These are phyloP conservation scores for Tauraco hartlaubi DNA, from an alignment of 2,797 vertebrate genomes.

Conservation along the genomic window DNA sequence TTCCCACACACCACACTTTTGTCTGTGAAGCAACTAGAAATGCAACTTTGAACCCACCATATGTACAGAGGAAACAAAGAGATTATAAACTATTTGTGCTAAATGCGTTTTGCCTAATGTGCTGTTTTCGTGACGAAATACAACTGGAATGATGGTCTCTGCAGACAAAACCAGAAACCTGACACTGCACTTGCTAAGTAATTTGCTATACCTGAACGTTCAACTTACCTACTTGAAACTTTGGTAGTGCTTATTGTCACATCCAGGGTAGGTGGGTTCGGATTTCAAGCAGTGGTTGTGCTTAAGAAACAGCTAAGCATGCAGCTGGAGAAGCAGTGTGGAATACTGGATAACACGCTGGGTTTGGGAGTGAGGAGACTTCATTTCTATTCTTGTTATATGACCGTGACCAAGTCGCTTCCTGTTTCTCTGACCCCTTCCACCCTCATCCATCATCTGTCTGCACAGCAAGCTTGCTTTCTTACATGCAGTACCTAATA, in stretches of 20 bases:
- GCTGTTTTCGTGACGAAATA: not conserved
- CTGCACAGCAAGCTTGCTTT: not conserved
- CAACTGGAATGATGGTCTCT: not conserved
- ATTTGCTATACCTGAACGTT: not conserved
- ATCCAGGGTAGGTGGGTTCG: not conserved
- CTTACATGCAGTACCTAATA: not conserved
- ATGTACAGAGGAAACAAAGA: not conserved
- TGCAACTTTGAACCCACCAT: not conserved
- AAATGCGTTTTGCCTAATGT: not conserved
- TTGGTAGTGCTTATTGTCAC: not conserved
- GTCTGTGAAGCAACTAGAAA: not conserved
- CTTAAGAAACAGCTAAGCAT: not conserved
- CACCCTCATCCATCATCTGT: constrained; percentile 18
- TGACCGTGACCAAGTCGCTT: not conserved
- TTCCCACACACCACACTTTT: not conserved
- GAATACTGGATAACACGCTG: not conserved
- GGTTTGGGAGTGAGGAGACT: not conserved
- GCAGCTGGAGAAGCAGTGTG: not conserved
- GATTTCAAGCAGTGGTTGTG: not conserved
- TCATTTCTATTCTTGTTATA: not conserved
- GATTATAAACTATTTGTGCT: not conserved
- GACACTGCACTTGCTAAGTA: not conserved
- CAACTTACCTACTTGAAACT: not conserved
- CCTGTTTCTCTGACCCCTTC: constrained; percentile 30
- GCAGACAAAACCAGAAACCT: not conserved